Evolutionary conservation across 2,888 invertebrate species (phyloP).

Genomic region (Spicauda simplicius): DNA sequence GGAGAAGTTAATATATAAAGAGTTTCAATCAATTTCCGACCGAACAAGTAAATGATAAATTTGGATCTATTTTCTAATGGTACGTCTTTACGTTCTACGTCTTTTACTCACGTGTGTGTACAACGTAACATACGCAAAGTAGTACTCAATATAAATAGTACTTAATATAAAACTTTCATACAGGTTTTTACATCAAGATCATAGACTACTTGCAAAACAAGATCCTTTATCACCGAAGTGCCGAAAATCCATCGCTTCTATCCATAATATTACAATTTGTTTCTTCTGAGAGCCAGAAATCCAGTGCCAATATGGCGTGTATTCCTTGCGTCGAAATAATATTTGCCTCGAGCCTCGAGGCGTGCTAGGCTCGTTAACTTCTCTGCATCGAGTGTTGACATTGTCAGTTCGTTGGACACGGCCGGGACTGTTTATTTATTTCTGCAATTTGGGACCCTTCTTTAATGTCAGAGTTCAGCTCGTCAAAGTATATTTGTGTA

Average conservation of each 20-base stretch:
- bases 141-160: too few species aligned
- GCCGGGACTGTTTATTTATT: constrained; percentile 33
- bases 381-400: constrained; percentile 67
- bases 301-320: constrained; percentile 28
- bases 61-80: too few species aligned
- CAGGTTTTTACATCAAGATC: too few species aligned
- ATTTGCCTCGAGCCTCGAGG: constrained; percentile 61
- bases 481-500: not conserved
- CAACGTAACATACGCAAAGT: too few species aligned
- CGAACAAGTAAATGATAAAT: too few species aligned
- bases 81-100: too few species aligned
- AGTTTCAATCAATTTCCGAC: too few species aligned
- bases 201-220: too few species aligned
- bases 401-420: constrained; percentile 70
- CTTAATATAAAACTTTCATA: too few species aligned
- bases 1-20: too few species aligned
- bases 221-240: not conserved
- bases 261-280: not conserved
- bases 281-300: constrained; percentile 5
- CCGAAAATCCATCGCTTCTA: not conserved
- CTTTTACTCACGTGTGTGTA: too few species aligned
- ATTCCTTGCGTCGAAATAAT: constrained; percentile 55
- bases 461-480: constrained; percentile 16
- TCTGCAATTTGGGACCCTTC: constrained; percentile 32
- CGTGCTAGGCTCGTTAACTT: constrained; percentile 68